A percentile compares a stretch with the other conserved stretches of the same genome.
phyloP scores from a whole-genome alignment of 2,888 invertebrate genomes.

The Sericinus montela region DNA sequence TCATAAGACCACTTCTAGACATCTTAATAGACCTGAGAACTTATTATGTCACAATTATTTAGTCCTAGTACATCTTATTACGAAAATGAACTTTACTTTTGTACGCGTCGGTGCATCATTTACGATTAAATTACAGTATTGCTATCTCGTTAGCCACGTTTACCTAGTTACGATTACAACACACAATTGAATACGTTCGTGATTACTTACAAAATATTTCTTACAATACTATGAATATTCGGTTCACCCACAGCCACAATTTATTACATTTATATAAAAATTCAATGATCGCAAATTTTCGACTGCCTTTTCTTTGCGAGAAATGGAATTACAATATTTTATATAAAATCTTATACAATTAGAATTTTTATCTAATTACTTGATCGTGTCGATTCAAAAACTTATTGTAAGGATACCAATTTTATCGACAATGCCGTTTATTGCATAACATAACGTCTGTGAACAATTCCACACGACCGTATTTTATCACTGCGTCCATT shows the following conservation, averaged over 20 bases:
- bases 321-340: no score
- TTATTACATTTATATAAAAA: conserved; percentile 7
- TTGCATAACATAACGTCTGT: background rate
- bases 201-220: background rate
- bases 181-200: conserved; percentile 6
- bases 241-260: conserved; percentile 20
- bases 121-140: background rate
- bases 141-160: background rate
- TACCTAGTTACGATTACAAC: conserved; percentile 8
- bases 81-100: conserved; percentile 11
- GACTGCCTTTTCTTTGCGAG: background rate
- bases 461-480: background rate
- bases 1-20: conserved; percentile 1
- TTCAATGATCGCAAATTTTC: conserved; percentile 7
- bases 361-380: no score
- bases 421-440: background rate
- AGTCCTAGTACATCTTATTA: conserved; percentile 8
- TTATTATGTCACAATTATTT: conserved; percentile 1
- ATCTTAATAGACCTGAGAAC: conserved; percentile 2
- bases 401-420: background rate
- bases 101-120: conserved; percentile 19
- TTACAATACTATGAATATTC: conserved; percentile 10
- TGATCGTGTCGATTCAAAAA: background rate
- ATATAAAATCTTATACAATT: no score
- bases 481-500: background rate